A percentile compares a stretch with the other conserved stretches of the same genome.
phyloP scores from a whole-genome alignment of 2,888 invertebrate genomes.

The Mesorhabditis spiculigera region DNA sequence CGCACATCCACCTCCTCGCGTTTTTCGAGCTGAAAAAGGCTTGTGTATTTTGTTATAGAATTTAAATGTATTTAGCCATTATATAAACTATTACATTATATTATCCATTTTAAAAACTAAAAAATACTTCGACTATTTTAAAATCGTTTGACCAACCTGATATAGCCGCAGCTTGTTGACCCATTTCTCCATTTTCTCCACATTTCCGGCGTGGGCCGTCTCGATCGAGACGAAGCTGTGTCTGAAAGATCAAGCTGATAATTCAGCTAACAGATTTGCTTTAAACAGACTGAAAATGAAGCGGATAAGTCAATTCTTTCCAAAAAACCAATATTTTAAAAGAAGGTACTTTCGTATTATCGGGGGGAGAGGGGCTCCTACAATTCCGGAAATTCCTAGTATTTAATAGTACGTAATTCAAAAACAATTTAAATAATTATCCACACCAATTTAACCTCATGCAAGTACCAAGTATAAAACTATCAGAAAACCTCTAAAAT shows the following conservation, averaged over 20 bases:
- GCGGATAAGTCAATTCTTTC: too few species aligned
- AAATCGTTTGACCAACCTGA: slow-evolving; percentile 13
- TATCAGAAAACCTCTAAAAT: too few species aligned
- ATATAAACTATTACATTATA: not conserved
- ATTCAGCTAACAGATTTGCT: too few species aligned
- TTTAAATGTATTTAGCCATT: not conserved
- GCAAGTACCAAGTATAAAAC: too few species aligned
- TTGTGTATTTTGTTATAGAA: not conserved
- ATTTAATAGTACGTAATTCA: too few species aligned
- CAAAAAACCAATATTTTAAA: too few species aligned
- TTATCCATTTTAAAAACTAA: too few species aligned
- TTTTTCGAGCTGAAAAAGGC: slow-evolving; percentile 68
- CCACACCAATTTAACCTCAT: too few species aligned
- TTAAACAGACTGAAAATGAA: too few species aligned
- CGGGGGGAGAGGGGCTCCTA: not conserved
- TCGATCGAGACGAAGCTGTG: slow-evolving; percentile 74
- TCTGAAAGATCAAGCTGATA: slow-evolving; percentile 53
- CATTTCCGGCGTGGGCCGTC: slow-evolving; percentile 72
- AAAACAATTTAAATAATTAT: too few species aligned
- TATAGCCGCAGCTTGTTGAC: slow-evolving; percentile 63
- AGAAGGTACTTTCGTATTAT: too few species aligned
- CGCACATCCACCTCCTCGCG: slow-evolving; percentile 71
- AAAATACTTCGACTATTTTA: not conserved
- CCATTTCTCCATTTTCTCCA: slow-evolving; percentile 72
- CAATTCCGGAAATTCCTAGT: not conserved